These are phyloP conservation scores for Acrossocheilus fasciatus DNA, from an alignment of 2,797 vertebrate species.

Conservation along the genomic window DNA sequence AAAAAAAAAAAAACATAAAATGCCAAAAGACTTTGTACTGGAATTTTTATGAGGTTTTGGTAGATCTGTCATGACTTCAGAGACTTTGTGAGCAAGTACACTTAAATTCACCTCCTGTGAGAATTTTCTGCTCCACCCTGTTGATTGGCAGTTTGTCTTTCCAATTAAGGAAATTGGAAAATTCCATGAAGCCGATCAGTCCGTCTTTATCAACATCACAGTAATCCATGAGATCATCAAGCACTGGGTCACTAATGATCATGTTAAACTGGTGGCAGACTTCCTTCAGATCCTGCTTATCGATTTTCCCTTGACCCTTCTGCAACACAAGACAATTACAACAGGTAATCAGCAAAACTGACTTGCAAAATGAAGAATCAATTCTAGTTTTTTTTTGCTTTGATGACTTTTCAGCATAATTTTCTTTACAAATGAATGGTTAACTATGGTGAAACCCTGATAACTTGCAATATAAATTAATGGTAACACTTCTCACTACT, in stretches of 20 bases:
- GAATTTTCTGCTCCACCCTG: constrained; percentile 75
- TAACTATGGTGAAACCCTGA: not conserved
- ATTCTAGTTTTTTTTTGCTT: not conserved
- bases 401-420: not conserved
- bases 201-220: constrained; percentile 87
- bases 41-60: not conserved
- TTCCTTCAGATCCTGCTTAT: constrained; percentile 80
- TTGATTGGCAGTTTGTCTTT: constrained; percentile 84
- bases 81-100: not conserved
- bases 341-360: not conserved
- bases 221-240: constrained; percentile 84
- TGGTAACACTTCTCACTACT: not conserved
- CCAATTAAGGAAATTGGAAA: constrained; percentile 91
- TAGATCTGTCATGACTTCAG: not conserved
- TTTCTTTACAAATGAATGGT: not conserved
- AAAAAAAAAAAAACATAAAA: not conserved
- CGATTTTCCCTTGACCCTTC: constrained; percentile 83
- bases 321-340: constrained; percentile 47
- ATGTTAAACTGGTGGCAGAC: constrained; percentile 81
- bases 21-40: too few relatives aligned
- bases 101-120: constrained; percentile 72
- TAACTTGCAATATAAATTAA: not conserved
- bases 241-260: constrained; percentile 73
- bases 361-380: not conserved
- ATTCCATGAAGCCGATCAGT: constrained; percentile 85